Conservation (phyloP, 2,797 vertebrate species). For the Crenuchus spilurus region DNA sequence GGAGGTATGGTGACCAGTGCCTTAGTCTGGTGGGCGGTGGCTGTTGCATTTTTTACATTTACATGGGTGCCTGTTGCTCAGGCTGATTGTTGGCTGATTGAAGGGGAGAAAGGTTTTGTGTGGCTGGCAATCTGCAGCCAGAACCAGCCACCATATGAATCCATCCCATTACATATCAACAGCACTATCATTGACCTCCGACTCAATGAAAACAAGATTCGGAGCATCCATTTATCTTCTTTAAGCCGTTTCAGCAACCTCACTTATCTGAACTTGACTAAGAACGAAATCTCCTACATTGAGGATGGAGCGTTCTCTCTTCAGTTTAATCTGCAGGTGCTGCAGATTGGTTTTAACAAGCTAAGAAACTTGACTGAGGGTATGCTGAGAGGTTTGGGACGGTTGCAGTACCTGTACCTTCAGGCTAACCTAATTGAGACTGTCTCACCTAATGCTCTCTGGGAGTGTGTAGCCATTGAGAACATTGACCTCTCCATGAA, state of each 20-base stretch:
- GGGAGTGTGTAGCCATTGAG: slow-evolving; percentile 95
- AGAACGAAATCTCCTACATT: slow-evolving; percentile 95
- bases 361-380: slow-evolving; percentile 96
- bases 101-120: slow-evolving; percentile 97
- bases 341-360: slow-evolving; percentile 97
- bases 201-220: slow-evolving; percentile 98
- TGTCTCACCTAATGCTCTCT: slow-evolving; percentile 93
- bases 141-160: slow-evolving; percentile 97
- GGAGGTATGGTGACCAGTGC: slow-evolving; percentile 75
- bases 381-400: slow-evolving; percentile 92
- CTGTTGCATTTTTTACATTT: slow-evolving; percentile 78
- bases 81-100: slow-evolving; percentile 97
- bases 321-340: slow-evolving; percentile 96
- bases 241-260: slow-evolving; percentile 98
- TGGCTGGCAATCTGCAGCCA: slow-evolving; percentile 98
- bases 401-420: slow-evolving; percentile 98
- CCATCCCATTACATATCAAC: slow-evolving; percentile 96
- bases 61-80: slow-evolving; percentile 76
- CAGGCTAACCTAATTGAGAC: slow-evolving; percentile 97
- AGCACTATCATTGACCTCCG: slow-evolving; percentile 96
- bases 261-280: slow-evolving; percentile 97
- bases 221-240: slow-evolving; percentile 91
- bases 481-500: slow-evolving; percentile 99
- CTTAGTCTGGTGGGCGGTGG: slow-evolving; percentile 77
- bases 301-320: slow-evolving; percentile 96